A percentile compares a stretch with the other conserved stretches of the same genome.
These are phyloP conservation scores for Embiotoca jacksoni DNA, from an alignment of 2,113 vertebrate genomes.

Conservation along the genomic window DNA sequence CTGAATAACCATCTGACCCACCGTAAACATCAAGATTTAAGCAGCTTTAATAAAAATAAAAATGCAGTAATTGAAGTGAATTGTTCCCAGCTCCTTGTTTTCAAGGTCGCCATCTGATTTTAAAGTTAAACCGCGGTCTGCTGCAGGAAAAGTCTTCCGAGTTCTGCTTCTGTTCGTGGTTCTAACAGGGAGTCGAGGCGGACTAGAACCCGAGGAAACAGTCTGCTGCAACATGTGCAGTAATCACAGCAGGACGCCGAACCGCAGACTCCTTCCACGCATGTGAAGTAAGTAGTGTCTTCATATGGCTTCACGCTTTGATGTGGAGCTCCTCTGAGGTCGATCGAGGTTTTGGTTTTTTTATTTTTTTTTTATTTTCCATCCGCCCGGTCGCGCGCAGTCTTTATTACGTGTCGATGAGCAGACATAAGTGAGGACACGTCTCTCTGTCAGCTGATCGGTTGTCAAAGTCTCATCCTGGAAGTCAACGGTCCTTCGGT, in stretches of 20 bases:
- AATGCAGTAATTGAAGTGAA: no score
- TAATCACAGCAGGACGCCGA: neutral
- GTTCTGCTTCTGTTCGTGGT: slow-evolving; percentile 25
- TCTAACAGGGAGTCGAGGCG: slow-evolving; percentile 9
- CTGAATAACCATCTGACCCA: no score
- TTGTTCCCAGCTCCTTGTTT: no score
- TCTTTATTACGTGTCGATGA: neutral
- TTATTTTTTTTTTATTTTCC: no score
- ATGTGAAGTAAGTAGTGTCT: neutral
- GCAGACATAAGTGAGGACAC: neutral
- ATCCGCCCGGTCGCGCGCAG: no score
- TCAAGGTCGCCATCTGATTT: no score
- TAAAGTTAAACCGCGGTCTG: neutral
- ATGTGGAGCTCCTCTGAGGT: no score
- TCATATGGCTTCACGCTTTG: neutral
- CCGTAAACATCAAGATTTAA: no score
- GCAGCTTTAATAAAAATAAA: no score
- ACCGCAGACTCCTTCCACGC: neutral
- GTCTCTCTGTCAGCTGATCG: neutral
- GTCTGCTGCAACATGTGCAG: neutral
- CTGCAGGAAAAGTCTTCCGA: neutral
- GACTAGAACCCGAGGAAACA: slow-evolving; percentile 18
- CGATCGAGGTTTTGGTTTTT: no score
- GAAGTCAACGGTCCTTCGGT: neutral
- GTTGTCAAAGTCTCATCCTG: neutral